phyloP scores from a whole-genome alignment of 2,888 invertebrate genomes.

The Scaeva pyrastri region DNA sequence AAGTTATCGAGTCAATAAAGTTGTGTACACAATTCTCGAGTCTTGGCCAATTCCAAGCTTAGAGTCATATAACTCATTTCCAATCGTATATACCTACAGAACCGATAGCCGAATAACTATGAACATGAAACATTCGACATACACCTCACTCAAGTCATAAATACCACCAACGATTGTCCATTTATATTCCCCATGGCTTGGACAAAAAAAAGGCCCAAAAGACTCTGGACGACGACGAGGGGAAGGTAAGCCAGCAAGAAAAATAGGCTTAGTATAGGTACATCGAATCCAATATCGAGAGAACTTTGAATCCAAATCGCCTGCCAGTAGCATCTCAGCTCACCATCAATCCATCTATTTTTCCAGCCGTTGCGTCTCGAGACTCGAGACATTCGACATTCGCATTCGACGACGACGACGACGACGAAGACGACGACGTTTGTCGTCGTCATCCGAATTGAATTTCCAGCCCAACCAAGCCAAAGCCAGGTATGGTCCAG shows the following conservation, averaged over 20 bases:
- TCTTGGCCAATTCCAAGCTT: constrained; percentile 28
- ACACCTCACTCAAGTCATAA: constrained; percentile 68
- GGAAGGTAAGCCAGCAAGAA: constrained; percentile 45
- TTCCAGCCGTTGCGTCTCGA: constrained; percentile 30
- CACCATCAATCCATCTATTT: constrained; percentile 54
- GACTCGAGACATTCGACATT: constrained; percentile 17
- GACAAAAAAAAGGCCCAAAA: constrained; percentile 20
- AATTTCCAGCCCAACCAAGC: no score
- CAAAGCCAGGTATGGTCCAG: constrained; percentile 74
- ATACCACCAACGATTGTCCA: constrained; percentile 65
- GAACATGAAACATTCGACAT: constrained; percentile 30
- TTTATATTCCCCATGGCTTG: constrained; percentile 41
- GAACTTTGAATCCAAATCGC: constrained; percentile 61
- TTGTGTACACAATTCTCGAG: constrained; percentile 34
- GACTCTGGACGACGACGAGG: constrained; percentile 36
- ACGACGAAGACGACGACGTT: background rate
- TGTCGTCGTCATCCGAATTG: constrained; percentile 15
- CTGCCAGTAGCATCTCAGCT: constrained; percentile 60
- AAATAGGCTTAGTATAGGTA: constrained; percentile 38
- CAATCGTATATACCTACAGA: no score
- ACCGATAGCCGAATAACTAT: background rate
- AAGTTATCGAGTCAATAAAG: constrained; percentile 58
- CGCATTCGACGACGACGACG: background rate
- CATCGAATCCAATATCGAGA: background rate
- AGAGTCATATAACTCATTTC: no score